phyloP scores from a whole-genome alignment of 2,113 vertebrate genomes.

The Aptenodytes patagonicus region DNA sequence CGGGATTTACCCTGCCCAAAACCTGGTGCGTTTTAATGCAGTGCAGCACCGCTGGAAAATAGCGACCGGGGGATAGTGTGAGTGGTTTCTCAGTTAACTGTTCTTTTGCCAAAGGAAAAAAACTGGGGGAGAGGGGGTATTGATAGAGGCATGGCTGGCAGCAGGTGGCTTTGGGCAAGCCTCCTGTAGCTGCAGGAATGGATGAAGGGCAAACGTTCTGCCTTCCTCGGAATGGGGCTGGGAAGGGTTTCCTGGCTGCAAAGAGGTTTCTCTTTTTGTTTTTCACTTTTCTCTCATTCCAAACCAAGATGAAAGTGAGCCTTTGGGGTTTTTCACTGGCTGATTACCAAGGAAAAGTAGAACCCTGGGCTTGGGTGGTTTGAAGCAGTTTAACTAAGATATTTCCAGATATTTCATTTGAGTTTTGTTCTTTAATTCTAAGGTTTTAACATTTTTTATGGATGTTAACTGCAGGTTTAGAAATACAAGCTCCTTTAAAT shows the following conservation, averaged over 20 bases:
- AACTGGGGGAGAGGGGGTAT: background rate
- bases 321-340: background rate
- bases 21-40: rapidly evolving
- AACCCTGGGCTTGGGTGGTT: background rate
- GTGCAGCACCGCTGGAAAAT: background rate
- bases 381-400: background rate
- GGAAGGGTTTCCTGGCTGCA: background rate
- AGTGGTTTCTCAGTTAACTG: background rate
- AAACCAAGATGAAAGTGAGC: background rate
- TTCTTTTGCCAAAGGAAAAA: background rate
- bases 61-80: rapidly evolving
- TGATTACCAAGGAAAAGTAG: background rate
- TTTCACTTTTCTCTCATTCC: background rate
- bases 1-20: background rate
- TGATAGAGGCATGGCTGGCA: background rate
- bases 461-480: background rate
- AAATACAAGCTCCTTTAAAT: background rate
- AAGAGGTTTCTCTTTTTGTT: background rate
- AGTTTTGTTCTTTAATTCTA: background rate
- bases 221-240: rapidly evolving
- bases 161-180: background rate
- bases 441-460: background rate
- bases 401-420: background rate
- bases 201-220: background rate
- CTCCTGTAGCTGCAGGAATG: background rate